Evolutionary conservation across 2,888 invertebrate species (phyloP).

Genomic region (Eupithecia subumbrata): DNA sequence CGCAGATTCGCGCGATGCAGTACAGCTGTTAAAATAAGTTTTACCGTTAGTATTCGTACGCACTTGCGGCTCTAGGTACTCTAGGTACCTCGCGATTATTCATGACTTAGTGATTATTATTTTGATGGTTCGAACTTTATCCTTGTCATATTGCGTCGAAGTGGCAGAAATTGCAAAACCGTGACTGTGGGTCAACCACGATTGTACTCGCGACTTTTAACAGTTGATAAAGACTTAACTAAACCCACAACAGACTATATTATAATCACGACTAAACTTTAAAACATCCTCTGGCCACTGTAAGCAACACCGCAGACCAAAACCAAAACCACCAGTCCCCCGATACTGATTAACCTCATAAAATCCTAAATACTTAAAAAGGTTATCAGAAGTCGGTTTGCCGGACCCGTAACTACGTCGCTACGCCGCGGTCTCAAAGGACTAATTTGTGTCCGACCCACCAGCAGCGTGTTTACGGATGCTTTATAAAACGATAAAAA

Average conservation of each 20-base stretch:
- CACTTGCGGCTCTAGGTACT: no score
- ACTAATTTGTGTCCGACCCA: slow-evolving; percentile 18
- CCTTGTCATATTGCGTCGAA: no score
- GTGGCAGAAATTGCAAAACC: no score
- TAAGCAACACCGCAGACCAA: neutral
- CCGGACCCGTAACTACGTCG: neutral
- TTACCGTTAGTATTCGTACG: no score
- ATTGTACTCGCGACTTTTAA: neutral
- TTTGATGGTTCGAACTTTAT: no score
- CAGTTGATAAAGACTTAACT: neutral
- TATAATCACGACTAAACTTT: neutral
- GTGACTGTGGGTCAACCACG: no score
- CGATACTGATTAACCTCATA: neutral
- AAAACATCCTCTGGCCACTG: neutral
- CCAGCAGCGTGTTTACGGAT: neutral
- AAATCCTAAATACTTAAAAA: slow-evolving; percentile 8
- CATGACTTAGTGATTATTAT: no score
- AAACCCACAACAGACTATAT: neutral
- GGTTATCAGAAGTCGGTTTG: slow-evolving; percentile 15
- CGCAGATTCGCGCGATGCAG: no score
- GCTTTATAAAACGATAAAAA: neutral
- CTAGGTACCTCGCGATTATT: no score
- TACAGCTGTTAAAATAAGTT: no score
- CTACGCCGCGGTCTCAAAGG: slow-evolving; percentile 1
- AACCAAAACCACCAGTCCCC: neutral